Percentiles rank a stretch among this genome's conserved stretches.
Conservation (phyloP, 2,888 invertebrate genomes). For the Lasioglossum calceatum region DNA sequence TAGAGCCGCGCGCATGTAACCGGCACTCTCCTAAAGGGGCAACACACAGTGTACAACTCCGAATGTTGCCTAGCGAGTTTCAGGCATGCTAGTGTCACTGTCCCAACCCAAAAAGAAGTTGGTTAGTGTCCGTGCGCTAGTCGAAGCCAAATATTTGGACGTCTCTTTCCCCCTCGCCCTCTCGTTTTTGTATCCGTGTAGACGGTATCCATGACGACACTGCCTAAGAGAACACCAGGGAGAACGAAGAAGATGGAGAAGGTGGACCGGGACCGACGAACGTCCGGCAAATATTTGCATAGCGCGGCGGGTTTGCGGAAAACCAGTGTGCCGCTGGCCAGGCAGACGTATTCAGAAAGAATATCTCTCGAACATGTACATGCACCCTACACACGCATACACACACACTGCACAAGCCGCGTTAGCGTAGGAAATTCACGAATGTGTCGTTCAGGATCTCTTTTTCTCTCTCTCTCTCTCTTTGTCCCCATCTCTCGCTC, state of each 20-base stretch:
- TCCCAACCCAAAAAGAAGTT: conserved; percentile 55
- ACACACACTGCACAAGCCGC: neutral
- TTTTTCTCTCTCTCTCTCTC: neutral
- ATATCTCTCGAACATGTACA: conserved; percentile 28
- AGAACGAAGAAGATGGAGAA: conserved; percentile 60
- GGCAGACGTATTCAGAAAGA: conserved; percentile 55
- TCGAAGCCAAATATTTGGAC: conserved; percentile 70
- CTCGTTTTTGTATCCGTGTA: conserved; percentile 47
- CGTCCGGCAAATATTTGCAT: conserved; percentile 79
- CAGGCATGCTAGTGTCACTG: conserved; percentile 42
- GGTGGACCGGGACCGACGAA: conserved; percentile 63
- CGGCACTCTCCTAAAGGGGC: neutral
- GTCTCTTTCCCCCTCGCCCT: conserved; percentile 50
- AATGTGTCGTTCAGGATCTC: conserved; percentile 26
- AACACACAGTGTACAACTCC: neutral
- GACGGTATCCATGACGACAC: conserved; percentile 79
- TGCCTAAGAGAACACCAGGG: conserved; percentile 53
- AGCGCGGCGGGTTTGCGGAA: conserved; percentile 73
- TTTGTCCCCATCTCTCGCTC: neutral
- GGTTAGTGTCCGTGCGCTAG: conserved; percentile 62
- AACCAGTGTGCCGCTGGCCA: conserved; percentile 63
- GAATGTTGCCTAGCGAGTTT: conserved; percentile 28
- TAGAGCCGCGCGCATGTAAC: neutral
- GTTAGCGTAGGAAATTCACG: conserved; percentile 35
- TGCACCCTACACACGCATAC: neutral